Evolutionary conservation across 2,113 vertebrate species (phyloP).

Genomic region (Microcebus lehilahytsara): DNA sequence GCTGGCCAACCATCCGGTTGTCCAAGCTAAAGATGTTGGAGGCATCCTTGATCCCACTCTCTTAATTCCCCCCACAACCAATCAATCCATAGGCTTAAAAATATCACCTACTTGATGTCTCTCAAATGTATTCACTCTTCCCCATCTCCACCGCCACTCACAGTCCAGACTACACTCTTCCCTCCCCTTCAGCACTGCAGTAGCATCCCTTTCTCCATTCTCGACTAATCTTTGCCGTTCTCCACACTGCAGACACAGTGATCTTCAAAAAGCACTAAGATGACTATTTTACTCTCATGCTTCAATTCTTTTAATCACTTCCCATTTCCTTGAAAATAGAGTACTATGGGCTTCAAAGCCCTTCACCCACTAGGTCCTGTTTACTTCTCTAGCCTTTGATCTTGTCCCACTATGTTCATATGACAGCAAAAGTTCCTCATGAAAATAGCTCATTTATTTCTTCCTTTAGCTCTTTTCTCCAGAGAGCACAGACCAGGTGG

Average conservation of each 20-base stretch:
- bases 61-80: not conserved
- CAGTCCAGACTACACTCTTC: not conserved
- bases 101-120: not conserved
- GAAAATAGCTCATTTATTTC: not conserved
- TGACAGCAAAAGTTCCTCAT: not conserved
- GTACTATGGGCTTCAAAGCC: not conserved
- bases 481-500: not conserved
- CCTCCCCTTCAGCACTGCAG: not conserved
- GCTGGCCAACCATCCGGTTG: not conserved
- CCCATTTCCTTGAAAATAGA: not conserved
- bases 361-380: not conserved
- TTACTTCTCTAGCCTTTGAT: not conserved
- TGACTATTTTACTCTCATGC: not conserved
- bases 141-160: too few relatives aligned
- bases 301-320: not conserved
- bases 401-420: not conserved
- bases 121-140: not conserved
- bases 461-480: not conserved
- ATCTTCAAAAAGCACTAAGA: not conserved
- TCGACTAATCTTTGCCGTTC: not conserved
- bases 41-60: not conserved
- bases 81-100: not conserved
- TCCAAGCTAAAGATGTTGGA: not conserved
- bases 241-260: not conserved
- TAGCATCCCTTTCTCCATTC: not conserved